Percentiles rank a stretch among this genome's conserved stretches.
Evolutionary conservation across 2,888 invertebrate genomes (phyloP).

Genomic region (Homarus gammarus): DNA sequence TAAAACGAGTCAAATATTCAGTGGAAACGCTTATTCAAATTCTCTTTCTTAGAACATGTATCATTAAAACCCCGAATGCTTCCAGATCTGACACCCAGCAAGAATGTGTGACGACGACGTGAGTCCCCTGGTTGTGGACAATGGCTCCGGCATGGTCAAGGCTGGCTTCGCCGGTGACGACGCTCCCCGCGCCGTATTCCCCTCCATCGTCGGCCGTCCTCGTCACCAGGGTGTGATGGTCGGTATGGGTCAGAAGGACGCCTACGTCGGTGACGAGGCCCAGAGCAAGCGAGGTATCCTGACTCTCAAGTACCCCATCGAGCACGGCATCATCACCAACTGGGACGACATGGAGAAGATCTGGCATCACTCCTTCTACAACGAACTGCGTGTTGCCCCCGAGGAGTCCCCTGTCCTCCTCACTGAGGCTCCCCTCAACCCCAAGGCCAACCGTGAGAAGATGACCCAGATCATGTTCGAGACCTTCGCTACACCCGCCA

Average conservation of each 20-base stretch:
- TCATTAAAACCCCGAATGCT: too few species aligned
- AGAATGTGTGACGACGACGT: slow-evolving; percentile 63
- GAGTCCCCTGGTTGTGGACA: slow-evolving; percentile 82
- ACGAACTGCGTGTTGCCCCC: slow-evolving; percentile 94
- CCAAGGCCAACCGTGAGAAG: slow-evolving; percentile 96
- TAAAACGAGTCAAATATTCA: too few species aligned
- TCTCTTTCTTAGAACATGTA: too few species aligned
- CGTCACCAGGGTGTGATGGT: slow-evolving; percentile 91
- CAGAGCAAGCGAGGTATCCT: slow-evolving; percentile 87
- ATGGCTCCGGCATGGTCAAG: slow-evolving; percentile 95
- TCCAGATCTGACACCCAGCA: slow-evolving; percentile 75
- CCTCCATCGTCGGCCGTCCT: slow-evolving; percentile 93
- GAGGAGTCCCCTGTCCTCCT: slow-evolving; percentile 96
- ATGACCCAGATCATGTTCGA: slow-evolving; percentile 84
- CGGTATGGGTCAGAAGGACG: slow-evolving; percentile 98
- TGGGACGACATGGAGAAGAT: slow-evolving; percentile 99
- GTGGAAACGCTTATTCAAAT: too few species aligned
- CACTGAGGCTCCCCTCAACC: slow-evolving; percentile 95
- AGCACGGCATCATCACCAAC: slow-evolving; percentile 86
- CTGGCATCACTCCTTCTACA: slow-evolving; percentile 99
- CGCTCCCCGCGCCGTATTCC: slow-evolving; percentile 93
- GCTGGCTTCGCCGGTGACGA: slow-evolving; percentile 95
- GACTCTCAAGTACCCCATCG: slow-evolving; percentile 82
- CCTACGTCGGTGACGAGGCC: slow-evolving; percentile 97
- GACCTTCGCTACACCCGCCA: slow-evolving; percentile 84